Conservation (phyloP, 2,113 vertebrate genomes). For the Lophochroa leadbeateri region DNA sequence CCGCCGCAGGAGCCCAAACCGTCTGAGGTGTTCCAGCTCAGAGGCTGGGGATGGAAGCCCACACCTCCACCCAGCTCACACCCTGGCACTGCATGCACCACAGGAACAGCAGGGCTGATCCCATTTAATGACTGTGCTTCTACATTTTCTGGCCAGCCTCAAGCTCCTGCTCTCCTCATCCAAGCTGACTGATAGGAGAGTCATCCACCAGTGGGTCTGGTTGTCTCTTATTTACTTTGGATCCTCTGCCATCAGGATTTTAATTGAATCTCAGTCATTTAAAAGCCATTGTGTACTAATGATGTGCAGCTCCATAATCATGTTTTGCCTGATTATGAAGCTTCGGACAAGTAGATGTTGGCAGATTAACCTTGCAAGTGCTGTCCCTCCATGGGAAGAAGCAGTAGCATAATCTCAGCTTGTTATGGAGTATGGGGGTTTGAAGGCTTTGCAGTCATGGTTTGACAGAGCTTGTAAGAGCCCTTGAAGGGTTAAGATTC, state of each 20-base stretch:
- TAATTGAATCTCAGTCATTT: slow-evolving; percentile 64
- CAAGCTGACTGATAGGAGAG: background rate
- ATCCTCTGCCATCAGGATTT: slow-evolving; percentile 34
- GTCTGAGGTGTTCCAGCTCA: background rate
- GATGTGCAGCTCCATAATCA: slow-evolving; percentile 32
- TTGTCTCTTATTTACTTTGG: slow-evolving; percentile 19
- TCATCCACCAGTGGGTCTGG: slow-evolving; percentile 16
- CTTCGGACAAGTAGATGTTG: background rate
- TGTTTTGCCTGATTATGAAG: slow-evolving; percentile 43
- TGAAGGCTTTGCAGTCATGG: background rate
- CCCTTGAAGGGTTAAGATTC: slow-evolving; percentile 11
- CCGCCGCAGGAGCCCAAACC: background rate
- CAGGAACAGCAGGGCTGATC: background rate
- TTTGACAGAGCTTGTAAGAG: background rate
- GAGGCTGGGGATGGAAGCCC: background rate
- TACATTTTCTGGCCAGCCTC: slow-evolving; percentile 14
- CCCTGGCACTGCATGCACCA: background rate
- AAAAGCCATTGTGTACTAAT: slow-evolving; percentile 52
- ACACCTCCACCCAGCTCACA: background rate
- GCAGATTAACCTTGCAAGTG: slow-evolving; percentile 16
- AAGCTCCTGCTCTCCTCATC: slow-evolving; percentile 30
- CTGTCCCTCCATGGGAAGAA: background rate
- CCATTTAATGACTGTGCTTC: slow-evolving; percentile 14
- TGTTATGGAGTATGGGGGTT: background rate
- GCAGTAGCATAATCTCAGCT: background rate